A percentile compares a stretch with the other conserved stretches of the same genome.
Evolutionary conservation across 2,113 vertebrate species (phyloP).

Genomic region (Sarotherodon lohbergeri): DNA sequence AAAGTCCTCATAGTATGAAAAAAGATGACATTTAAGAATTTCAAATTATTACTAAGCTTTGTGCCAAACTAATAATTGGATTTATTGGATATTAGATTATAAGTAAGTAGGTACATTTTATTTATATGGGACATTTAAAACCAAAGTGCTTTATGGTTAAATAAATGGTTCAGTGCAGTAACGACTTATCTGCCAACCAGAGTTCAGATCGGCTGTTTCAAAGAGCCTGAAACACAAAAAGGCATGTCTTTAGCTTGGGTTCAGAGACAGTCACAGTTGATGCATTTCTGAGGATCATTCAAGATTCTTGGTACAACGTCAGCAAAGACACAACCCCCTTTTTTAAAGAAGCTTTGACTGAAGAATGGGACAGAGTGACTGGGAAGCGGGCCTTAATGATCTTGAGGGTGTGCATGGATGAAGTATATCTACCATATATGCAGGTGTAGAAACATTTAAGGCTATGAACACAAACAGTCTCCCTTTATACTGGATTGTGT

Average conservation of each 20-base stretch:
- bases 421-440: neutral
- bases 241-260: neutral
- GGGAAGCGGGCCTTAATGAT: neutral
- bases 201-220: neutral
- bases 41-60: neutral
- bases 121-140: neutral
- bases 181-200: neutral
- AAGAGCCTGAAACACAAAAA: neutral
- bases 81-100: neutral
- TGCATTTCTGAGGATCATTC: neutral
- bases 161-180: neutral
- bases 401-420: neutral
- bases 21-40: neutral
- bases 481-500: neutral
- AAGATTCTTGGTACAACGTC: neutral
- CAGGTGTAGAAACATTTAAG: neutral
- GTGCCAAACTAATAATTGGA: neutral
- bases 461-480: neutral
- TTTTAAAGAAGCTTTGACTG: neutral
- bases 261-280: neutral
- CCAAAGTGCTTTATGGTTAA: neutral
- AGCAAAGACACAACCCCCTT: neutral
- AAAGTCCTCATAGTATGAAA: neutral
- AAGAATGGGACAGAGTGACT: neutral
- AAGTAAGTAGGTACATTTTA: neutral